phyloP scores from a whole-genome alignment of 2,797 vertebrate genomes.

The Aulostomus chinensis region DNA sequence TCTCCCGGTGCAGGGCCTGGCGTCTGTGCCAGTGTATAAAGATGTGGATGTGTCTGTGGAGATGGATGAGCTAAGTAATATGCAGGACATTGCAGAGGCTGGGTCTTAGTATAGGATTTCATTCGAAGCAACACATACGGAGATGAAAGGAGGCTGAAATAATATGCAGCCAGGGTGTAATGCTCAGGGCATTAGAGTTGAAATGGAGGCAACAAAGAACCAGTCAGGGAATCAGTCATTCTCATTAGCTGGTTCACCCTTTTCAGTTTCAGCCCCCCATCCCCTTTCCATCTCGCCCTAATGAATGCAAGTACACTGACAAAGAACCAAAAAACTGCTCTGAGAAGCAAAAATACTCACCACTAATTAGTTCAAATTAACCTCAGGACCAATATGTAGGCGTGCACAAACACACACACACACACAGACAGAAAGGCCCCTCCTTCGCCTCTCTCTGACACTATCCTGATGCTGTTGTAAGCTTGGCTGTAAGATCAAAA shows the following conservation, averaged over 20 bases:
- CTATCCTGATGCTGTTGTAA: conserved; percentile 67
- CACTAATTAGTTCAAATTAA: conserved; percentile 78
- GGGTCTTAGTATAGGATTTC: conserved; percentile 32
- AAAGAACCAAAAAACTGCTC: conserved; percentile 64
- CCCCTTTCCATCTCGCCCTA: conserved; percentile 40
- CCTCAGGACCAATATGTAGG: conserved; percentile 67
- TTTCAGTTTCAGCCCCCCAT: conserved; percentile 41
- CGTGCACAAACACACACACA: conserved; percentile 18
- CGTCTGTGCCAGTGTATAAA: conserved; percentile 73
- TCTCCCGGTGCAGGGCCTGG: conserved; percentile 62
- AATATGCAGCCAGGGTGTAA: conserved; percentile 40
- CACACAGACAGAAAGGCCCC: conserved; percentile 35
- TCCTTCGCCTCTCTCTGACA: conserved; percentile 58
- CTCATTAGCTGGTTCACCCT: conserved; percentile 64
- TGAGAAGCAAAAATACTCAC: conserved; percentile 59
- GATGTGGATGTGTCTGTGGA: conserved; percentile 68
- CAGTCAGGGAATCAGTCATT: conserved; percentile 62
- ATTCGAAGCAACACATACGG: conserved; percentile 45
- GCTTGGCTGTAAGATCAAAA: conserved; percentile 76
- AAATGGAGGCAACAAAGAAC: conserved; percentile 61
- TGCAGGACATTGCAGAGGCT: conserved; percentile 60
- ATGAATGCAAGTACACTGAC: conserved; percentile 64
- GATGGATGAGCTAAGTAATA: conserved; percentile 68
- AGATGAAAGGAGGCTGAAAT: conserved; percentile 58
- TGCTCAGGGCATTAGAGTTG: conserved; percentile 50